Percentiles rank a stretch among this genome's conserved stretches.
These are phyloP conservation scores for Cavia aperea DNA, from an alignment of 2,113 vertebrate genomes.

Conservation along the genomic window DNA sequence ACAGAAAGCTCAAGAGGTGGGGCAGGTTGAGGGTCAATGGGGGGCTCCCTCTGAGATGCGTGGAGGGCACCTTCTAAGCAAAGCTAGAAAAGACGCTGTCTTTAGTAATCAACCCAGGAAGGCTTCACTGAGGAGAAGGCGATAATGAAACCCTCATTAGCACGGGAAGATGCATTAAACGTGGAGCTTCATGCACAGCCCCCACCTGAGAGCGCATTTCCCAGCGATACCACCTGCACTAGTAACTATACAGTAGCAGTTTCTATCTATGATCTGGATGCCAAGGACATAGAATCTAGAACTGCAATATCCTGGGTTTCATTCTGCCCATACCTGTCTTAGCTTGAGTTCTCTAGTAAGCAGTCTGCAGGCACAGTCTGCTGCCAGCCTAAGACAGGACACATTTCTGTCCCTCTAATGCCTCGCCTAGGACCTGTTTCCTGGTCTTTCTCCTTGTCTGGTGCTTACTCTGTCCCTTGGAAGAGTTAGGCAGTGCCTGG, in stretches of 20 bases:
- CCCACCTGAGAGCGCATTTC: neutral
- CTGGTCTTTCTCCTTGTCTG: neutral
- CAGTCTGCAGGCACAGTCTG: neutral
- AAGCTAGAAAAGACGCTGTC: neutral
- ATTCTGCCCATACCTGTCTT: too few species aligned
- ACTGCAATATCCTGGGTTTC: neutral
- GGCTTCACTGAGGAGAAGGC: neutral
- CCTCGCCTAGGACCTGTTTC: too few species aligned
- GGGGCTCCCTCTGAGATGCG: neutral
- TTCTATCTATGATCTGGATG: neutral
- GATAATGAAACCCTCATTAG: neutral
- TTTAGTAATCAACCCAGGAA: neutral
- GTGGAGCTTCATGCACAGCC: neutral
- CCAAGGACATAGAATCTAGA: neutral
- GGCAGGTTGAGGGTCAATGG: neutral
- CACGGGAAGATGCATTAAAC: neutral
- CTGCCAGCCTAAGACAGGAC: neutral
- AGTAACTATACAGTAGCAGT: too few species aligned
- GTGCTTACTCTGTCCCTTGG: neutral
- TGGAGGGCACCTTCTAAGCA: neutral
- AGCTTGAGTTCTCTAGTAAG: neutral
- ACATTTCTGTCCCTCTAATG: neutral
- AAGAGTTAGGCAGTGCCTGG: too few species aligned
- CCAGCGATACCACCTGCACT: too few species aligned
- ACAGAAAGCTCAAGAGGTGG: neutral